These are phyloP conservation scores for Luehdorfia chinensis DNA, from an alignment of 1,140 invertebrate genomes.

Conservation along the genomic window DNA sequence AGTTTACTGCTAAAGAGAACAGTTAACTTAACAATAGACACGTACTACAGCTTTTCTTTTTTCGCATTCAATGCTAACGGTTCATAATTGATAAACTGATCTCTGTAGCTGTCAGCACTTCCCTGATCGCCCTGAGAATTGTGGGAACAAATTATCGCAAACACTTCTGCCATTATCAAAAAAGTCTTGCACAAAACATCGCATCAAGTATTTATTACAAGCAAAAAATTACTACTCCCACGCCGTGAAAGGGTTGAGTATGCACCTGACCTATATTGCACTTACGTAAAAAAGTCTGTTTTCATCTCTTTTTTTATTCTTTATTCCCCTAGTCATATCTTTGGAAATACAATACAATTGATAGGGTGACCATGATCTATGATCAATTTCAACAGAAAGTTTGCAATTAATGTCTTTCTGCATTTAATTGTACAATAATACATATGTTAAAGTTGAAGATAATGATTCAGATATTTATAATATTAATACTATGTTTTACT, in stretches of 20 bases:
- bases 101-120: slow-evolving; percentile 68
- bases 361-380: slow-evolving; percentile 36
- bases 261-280: slow-evolving; percentile 75
- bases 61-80: slow-evolving; percentile 41
- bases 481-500: too few species aligned
- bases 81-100: slow-evolving; percentile 40
- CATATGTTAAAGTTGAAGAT: too few species aligned
- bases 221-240: slow-evolving; percentile 64
- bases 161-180: slow-evolving; percentile 58
- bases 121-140: slow-evolving; percentile 52
- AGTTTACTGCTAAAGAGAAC: slow-evolving; percentile 6
- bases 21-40: slow-evolving; percentile 9
- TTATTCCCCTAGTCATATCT: slow-evolving; percentile 51
- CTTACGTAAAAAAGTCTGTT: slow-evolving; percentile 55
- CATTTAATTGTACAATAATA: too few species aligned
- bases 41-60: slow-evolving; percentile 19
- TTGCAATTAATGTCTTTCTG: not conserved
- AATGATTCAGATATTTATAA: too few species aligned
- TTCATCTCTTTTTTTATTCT: slow-evolving; percentile 56
- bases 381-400: not conserved
- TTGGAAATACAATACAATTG: slow-evolving; percentile 39
- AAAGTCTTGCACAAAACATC: slow-evolving; percentile 59
- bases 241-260: slow-evolving; percentile 70
- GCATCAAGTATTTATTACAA: slow-evolving; percentile 28
- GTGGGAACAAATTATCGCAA: slow-evolving; percentile 77